Evolutionary conservation across 2,888 invertebrate genomes (phyloP).

Genomic region (Serrognathus titanus): DNA sequence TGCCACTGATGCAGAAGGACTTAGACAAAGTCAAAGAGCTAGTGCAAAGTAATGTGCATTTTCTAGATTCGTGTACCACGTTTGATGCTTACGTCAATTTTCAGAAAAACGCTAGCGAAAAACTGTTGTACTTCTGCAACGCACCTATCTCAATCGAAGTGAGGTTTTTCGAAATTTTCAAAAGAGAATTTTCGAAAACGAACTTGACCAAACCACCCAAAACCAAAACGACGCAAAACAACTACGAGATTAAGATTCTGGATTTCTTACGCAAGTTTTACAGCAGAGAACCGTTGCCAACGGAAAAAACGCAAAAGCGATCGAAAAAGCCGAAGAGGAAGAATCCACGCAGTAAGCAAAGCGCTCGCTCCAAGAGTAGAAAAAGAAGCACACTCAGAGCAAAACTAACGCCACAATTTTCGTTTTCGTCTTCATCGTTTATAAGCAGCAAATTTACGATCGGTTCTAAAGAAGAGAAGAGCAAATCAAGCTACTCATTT

Average conservation of each 20-base stretch:
- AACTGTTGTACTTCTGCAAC: slow-evolving; percentile 7
- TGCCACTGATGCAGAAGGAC: slow-evolving; percentile 20
- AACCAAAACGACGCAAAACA: slow-evolving; percentile 1
- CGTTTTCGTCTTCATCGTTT: slow-evolving; percentile 4
- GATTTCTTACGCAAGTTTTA: slow-evolving; percentile 15
- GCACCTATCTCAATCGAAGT: slow-evolving; percentile 12
- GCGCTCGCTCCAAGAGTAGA: background rate
- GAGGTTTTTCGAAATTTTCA: slow-evolving; percentile 24
- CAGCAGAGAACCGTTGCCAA: slow-evolving; percentile 7
- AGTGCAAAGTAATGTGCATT: slow-evolving; percentile 15
- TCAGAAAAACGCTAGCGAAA: slow-evolving; percentile 21
- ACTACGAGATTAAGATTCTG: slow-evolving; percentile 12
- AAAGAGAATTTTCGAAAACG: slow-evolving; percentile 5
- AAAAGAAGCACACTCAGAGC: background rate
- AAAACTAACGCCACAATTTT: background rate
- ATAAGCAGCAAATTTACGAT: background rate
- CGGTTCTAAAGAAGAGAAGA: background rate
- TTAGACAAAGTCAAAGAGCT: slow-evolving; percentile 7
- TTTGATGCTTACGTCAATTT: slow-evolving; percentile 27
- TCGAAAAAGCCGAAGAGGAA: background rate
- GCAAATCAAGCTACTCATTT: slow-evolving; percentile 3
- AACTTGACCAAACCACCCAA: background rate
- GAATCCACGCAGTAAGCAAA: background rate
- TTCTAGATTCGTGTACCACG: slow-evolving; percentile 10
- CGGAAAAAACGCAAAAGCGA: background rate